Conservation (phyloP, 92 coral and sea anemone species). For the Porites lobata region DNA sequence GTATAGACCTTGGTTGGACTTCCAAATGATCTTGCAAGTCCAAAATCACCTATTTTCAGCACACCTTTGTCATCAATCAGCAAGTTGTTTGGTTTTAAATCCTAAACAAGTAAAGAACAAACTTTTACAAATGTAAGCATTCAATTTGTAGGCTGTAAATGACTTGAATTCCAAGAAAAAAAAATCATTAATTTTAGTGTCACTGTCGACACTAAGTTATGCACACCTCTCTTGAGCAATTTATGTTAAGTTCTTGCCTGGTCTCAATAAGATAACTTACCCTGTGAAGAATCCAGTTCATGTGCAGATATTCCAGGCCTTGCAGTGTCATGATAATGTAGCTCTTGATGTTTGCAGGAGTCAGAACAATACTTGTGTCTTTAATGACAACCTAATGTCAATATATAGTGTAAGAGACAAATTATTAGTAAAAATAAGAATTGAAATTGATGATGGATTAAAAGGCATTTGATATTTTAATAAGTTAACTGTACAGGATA, state of each 20-base stretch:
- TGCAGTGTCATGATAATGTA: slow-evolving; percentile 94
- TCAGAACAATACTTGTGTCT: slow-evolving; percentile 90
- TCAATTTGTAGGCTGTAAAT: neutral
- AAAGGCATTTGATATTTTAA: neutral
- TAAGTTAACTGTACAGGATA: too few species aligned
- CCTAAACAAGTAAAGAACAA: slow-evolving; percentile 51
- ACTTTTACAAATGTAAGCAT: neutral
- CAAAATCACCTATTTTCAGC: slow-evolving; percentile 97
- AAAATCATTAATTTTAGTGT: too few species aligned
- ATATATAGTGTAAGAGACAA: neutral
- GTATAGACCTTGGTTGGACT: slow-evolving; percentile 98
- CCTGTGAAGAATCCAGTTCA: slow-evolving; percentile 96
- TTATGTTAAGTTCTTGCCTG: too few species aligned
- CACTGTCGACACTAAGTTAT: too few species aligned
- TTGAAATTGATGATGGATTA: neutral
- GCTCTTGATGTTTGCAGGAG: slow-evolving; percentile 95
- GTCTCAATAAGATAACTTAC: slow-evolving; percentile 43
- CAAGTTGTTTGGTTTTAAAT: slow-evolving; percentile 96
- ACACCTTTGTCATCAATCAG: slow-evolving; percentile 89
- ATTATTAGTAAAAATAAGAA: too few species aligned
- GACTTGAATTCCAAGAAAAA: too few species aligned
- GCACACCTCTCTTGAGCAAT: too few species aligned
- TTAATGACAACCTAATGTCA: slow-evolving; percentile 84
- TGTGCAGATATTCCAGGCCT: slow-evolving; percentile 96
- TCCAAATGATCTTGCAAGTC: slow-evolving; percentile 96